phyloP scores from a whole-genome alignment of 1,140 invertebrate genomes.

The Dreissena polymorpha region DNA sequence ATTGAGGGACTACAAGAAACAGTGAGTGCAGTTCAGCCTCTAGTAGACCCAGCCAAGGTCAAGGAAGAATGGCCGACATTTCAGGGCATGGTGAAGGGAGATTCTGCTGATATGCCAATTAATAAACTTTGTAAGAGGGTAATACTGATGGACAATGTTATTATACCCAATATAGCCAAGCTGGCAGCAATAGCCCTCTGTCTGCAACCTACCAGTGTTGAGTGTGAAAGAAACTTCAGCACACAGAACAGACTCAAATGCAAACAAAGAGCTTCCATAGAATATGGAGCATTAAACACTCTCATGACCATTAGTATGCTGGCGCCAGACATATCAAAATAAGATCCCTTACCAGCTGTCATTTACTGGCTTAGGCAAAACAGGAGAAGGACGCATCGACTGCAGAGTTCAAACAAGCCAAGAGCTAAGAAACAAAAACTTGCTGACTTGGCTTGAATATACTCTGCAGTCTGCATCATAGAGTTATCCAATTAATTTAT shows the following conservation, averaged over 20 bases:
- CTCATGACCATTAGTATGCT: constrained; percentile 4
- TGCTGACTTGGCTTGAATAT: too few relatives aligned
- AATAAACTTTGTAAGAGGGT: constrained; percentile 17
- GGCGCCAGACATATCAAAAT: background rate
- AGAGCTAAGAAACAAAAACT: too few relatives aligned
- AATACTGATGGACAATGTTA: background rate
- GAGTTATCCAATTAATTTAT: too few relatives aligned
- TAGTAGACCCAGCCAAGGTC: too few relatives aligned
- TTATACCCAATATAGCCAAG: background rate
- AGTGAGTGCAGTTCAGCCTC: constrained; percentile 6
- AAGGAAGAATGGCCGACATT: constrained; percentile 8
- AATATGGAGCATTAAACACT: constrained; percentile 5
- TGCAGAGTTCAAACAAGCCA: too few relatives aligned
- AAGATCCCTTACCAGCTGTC: background rate
- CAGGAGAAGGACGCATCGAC: constrained; percentile 24
- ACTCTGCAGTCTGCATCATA: too few relatives aligned
- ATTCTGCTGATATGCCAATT: too few relatives aligned
- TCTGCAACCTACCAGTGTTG: too few relatives aligned
- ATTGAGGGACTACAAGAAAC: constrained; percentile 7
- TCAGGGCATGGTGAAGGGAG: background rate
- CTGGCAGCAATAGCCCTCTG: constrained; percentile 15
- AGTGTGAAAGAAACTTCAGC: constrained; percentile 46
- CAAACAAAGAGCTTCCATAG: background rate
- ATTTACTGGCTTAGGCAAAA: background rate
- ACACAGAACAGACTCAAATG: constrained; percentile 19